phyloP scores from a whole-genome alignment of 2,113 vertebrate species.

The Procavia capensis region DNA sequence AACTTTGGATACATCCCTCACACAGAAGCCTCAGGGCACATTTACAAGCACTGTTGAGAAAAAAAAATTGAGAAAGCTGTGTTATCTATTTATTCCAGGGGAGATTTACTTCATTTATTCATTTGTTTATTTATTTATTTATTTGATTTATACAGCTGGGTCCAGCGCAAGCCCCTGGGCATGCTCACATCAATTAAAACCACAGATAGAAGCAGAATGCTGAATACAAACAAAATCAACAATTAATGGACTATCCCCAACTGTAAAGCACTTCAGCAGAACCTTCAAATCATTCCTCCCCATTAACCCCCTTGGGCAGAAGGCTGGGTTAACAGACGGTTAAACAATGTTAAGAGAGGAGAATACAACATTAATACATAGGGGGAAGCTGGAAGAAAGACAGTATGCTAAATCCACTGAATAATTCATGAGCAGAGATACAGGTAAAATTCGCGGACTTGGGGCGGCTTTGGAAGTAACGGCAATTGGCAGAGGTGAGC shows the following conservation, averaged over 20 bases:
- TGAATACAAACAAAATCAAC: constrained; percentile 82
- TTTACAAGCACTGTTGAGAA: constrained; percentile 21
- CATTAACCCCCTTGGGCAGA: constrained; percentile 62
- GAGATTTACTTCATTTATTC: constrained; percentile 72
- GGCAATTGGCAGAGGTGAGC: neutral
- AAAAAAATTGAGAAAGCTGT: constrained; percentile 48
- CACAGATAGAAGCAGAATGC: constrained; percentile 74
- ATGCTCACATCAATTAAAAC: constrained; percentile 79
- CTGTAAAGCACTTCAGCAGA: constrained; percentile 69
- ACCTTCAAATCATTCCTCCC: constrained; percentile 72
- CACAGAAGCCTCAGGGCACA: constrained; percentile 18
- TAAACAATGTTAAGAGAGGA: constrained; percentile 79
- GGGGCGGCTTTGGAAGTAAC: neutral
- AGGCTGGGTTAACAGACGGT: constrained; percentile 78
- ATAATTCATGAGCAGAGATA: constrained; percentile 42
- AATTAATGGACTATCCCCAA: constrained; percentile 79
- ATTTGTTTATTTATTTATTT: constrained; percentile 73
- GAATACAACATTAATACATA: constrained; percentile 30
- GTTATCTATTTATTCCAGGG: constrained; percentile 65
- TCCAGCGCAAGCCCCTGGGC: constrained; percentile 69
- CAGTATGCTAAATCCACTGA: neutral
- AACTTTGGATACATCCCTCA: constrained; percentile 44
- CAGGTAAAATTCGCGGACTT: neutral
- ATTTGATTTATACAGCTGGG: constrained; percentile 78
- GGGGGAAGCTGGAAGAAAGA: constrained; percentile 14